These are phyloP conservation scores for Alouatta palliata DNA, from an alignment of 2,113 vertebrate genomes.

Conservation along the genomic window DNA sequence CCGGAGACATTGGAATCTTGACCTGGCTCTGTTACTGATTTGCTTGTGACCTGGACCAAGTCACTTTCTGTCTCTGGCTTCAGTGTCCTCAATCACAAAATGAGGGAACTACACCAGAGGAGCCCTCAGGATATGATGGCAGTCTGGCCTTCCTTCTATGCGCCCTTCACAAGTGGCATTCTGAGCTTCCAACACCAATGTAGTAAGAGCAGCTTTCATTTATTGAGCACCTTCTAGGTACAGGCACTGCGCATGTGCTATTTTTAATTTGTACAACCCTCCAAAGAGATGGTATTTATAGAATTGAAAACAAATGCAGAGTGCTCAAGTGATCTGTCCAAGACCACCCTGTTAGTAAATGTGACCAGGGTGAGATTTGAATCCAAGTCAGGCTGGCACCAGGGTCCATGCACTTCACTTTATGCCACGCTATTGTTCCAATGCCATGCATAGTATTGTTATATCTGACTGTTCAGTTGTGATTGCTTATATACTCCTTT, in stretches of 20 bases:
- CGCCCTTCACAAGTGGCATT: not conserved
- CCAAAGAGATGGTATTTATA: not conserved
- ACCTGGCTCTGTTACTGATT: not conserved
- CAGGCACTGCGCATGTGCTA: not conserved
- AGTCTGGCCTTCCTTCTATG: not conserved
- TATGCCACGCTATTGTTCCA: not conserved
- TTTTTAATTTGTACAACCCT: not conserved
- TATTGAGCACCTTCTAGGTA: not conserved
- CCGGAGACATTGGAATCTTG: not conserved
- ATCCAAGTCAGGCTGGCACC: not conserved
- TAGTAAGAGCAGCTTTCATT: not conserved
- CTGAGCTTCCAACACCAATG: not conserved
- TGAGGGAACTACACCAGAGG: not conserved
- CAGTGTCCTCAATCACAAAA: not conserved
- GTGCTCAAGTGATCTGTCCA: not conserved
- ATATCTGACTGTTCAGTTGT: not conserved
- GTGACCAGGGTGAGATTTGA: not conserved
- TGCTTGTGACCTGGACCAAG: not conserved
- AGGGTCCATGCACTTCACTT: not conserved
- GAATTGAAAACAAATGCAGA: not conserved
- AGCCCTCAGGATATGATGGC: not conserved
- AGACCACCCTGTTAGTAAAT: not conserved
- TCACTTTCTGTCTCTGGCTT: not conserved
- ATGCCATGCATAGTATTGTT: accelerated
- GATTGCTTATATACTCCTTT: not conserved